These are phyloP conservation scores for Sebastes flavidus DNA, from an alignment of 2,797 vertebrate genomes.

Conservation along the genomic window DNA sequence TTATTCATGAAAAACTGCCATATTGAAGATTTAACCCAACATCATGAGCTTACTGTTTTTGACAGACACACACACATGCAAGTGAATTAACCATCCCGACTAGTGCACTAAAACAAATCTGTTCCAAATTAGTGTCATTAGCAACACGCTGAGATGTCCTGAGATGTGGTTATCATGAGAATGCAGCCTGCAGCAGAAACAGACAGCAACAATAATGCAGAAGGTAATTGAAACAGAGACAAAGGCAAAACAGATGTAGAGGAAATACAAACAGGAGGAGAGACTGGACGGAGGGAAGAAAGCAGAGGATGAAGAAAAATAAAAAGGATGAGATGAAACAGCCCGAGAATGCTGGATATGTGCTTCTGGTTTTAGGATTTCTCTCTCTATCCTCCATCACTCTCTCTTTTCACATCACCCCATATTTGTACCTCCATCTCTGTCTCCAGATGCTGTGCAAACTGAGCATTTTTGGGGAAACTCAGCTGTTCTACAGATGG, in stretches of 20 bases:
- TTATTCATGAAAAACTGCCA: background rate
- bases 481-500: constrained; percentile 71
- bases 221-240: constrained; percentile 1
- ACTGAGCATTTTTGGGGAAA: constrained; percentile 23
- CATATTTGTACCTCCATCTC: background rate
- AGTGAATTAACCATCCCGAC: background rate
- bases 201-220: constrained; percentile 10
- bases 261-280: constrained; percentile 32
- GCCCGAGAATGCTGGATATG: background rate
- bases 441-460: constrained; percentile 40
- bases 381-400: background rate
- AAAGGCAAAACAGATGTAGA: constrained; percentile 46
- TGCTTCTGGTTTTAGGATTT: constrained; percentile 27
- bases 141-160: background rate
- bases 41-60: background rate
- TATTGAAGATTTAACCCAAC: background rate
- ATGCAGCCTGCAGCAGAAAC: background rate
- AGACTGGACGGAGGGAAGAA: constrained; percentile 5
- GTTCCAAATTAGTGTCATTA: background rate
- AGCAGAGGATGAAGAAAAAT: constrained; percentile 28
- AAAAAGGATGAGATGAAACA: constrained; percentile 22
- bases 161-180: background rate
- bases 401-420: constrained; percentile 10
- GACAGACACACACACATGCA: background rate
- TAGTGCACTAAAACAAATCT: background rate